Conservation (phyloP, 2,888 invertebrate species). For the Drosophila nr. fundita region DNA sequence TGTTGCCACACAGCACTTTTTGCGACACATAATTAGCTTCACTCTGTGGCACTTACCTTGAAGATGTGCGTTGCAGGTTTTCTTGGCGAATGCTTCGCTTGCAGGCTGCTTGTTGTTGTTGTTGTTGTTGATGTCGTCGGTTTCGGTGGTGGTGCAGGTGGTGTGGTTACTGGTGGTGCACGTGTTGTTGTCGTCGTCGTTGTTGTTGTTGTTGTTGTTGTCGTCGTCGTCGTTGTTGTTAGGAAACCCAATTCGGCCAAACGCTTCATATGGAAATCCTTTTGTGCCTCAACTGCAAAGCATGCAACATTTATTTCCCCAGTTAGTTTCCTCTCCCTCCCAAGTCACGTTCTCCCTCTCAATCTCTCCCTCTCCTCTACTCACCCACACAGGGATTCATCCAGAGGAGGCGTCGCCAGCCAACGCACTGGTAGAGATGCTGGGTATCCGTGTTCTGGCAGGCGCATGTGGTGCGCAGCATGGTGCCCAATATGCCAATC, state of each 20-base stretch:
- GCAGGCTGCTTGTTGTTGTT: slow-evolving; percentile 82
- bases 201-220: slow-evolving; percentile 86
- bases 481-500: slow-evolving; percentile 95
- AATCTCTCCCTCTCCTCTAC: slow-evolving; percentile 78
- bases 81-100: slow-evolving; percentile 79
- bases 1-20: slow-evolving; percentile 15
- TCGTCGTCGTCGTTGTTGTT: slow-evolving; percentile 85
- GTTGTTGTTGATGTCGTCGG: slow-evolving; percentile 81
- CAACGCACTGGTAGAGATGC: slow-evolving; percentile 94
- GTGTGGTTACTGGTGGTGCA: background rate
- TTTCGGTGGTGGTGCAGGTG: slow-evolving; percentile 68
- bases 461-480: slow-evolving; percentile 93
- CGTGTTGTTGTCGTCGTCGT: slow-evolving; percentile 75
- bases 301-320: slow-evolving; percentile 1
- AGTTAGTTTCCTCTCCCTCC: background rate
- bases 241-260: slow-evolving; percentile 86
- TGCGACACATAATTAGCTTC: slow-evolving; percentile 57
- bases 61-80: slow-evolving; percentile 79
- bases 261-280: slow-evolving; percentile 91
- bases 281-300: slow-evolving; percentile 92
- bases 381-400: slow-evolving; percentile 96
- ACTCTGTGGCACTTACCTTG: slow-evolving; percentile 59
- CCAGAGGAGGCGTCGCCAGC: slow-evolving; percentile 96
- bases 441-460: slow-evolving; percentile 94
- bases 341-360: background rate